These are phyloP conservation scores for Panthera uncia DNA, from an alignment of 2,113 vertebrate species.

Conservation along the genomic window DNA sequence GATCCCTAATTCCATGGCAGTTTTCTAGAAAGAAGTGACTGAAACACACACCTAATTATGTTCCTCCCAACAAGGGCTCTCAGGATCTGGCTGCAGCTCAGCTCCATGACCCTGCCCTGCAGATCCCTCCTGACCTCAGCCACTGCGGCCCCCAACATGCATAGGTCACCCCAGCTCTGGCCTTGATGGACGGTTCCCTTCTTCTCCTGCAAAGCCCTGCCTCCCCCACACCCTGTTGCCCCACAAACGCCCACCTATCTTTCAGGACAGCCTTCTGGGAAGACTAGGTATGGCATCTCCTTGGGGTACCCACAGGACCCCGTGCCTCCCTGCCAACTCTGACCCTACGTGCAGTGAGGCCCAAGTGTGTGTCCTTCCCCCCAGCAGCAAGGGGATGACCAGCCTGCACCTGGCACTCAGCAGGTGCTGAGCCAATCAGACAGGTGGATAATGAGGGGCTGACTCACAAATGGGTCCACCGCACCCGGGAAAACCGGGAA, in stretches of 20 bases:
- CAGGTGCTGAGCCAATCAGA: not conserved
- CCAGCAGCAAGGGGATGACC: no score
- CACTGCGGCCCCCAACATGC: fast-evolving
- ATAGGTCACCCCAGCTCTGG: not conserved
- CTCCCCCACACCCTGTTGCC: not conserved
- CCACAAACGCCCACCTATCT: not conserved
- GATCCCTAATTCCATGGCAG: not conserved
- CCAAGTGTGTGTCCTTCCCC: not conserved
- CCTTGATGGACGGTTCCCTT: no score
- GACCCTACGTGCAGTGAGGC: not conserved
- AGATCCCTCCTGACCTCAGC: not conserved
- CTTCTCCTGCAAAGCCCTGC: not conserved
- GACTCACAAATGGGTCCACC: not conserved
- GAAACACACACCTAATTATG: not conserved
- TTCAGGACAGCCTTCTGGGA: not conserved
- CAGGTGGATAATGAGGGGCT: not conserved
- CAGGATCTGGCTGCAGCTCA: not conserved
- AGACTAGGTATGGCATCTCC: not conserved
- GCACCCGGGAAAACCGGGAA: not conserved
- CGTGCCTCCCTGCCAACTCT: not conserved
- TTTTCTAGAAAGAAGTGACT: not conserved
- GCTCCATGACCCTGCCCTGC: not conserved
- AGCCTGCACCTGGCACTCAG: not conserved
- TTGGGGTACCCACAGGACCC: not conserved
- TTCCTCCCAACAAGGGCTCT: not conserved